A percentile compares a stretch with the other conserved stretches of the same genome.
These are phyloP conservation scores for Heliconius nattereri DNA, from an alignment of 1,140 invertebrate genomes.

Conservation along the genomic window DNA sequence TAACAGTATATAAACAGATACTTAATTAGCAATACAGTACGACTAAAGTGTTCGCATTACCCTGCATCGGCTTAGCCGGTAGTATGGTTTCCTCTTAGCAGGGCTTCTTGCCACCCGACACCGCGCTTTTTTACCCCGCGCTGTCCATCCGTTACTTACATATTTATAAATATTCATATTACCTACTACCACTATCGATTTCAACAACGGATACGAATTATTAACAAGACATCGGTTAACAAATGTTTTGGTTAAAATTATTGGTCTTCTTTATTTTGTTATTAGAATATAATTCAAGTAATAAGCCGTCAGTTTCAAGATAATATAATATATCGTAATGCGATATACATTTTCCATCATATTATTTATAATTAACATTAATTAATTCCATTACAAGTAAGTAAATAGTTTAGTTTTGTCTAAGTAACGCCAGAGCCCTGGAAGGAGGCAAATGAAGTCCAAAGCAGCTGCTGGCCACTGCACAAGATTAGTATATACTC, in stretches of 20 bases:
- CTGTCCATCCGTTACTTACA: constrained; percentile 41
- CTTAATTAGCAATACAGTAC: constrained; percentile 16
- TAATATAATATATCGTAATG: too few species aligned
- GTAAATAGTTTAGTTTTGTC: background rate
- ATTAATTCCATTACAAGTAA: background rate
- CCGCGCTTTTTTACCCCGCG: constrained; percentile 48
- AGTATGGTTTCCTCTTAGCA: constrained; percentile 66
- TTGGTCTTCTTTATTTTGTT: background rate
- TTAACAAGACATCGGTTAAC: background rate
- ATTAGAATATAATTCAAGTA: background rate
- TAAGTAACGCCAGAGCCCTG: background rate
- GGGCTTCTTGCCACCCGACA: constrained; percentile 70
- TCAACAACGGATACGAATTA: constrained; percentile 15
- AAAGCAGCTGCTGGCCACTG: constrained; percentile 97
- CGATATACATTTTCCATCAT: background rate
- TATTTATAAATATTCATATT: constrained; percentile 38
- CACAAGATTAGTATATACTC: constrained; percentile 96
- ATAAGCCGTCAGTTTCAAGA: background rate
- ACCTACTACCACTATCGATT: constrained; percentile 26
- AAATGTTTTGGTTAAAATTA: background rate
- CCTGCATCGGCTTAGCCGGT: constrained; percentile 50
- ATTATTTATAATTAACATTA: background rate
- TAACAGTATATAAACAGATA: background rate
- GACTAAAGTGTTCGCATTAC: constrained; percentile 21
- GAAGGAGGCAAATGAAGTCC: constrained; percentile 80